phyloP scores from a whole-genome alignment of 2,888 invertebrate genomes.

The Diarsia rubi region DNA sequence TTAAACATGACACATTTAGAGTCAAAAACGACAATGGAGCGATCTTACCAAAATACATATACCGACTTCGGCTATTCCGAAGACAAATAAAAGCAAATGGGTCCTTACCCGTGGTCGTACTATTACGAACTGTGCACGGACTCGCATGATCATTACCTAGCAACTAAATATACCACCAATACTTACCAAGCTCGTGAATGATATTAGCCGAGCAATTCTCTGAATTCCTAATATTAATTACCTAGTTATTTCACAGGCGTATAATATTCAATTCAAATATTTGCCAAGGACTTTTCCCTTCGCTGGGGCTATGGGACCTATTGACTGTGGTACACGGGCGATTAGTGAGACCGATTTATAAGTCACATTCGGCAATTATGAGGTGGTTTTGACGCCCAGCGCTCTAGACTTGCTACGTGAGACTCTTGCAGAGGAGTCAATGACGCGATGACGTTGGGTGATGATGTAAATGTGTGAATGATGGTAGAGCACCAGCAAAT shows the following conservation, averaged over 20 bases:
- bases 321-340: constrained; percentile 7
- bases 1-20: no score
- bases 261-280: constrained; percentile 45
- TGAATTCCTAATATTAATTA: constrained; percentile 41
- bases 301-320: constrained; percentile 19
- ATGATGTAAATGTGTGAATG: no score
- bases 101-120: neutral
- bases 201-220: constrained; percentile 18
- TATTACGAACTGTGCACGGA: no score
- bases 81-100: neutral
- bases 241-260: constrained; percentile 35
- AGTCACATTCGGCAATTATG: neutral
- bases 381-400: neutral
- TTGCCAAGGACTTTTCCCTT: constrained; percentile 60
- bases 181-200: constrained; percentile 1
- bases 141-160: neutral
- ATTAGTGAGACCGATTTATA: neutral
- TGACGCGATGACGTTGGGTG: no score
- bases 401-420: no score
- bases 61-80: neutral
- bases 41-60: no score
- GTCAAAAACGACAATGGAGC: no score
- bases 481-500: no score
- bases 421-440: no score
- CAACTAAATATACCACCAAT: neutral